A percentile compares a stretch with the other conserved stretches of the same genome.
phyloP scores from a whole-genome alignment of 2,113 vertebrate genomes.

The Mohoua ochrocephala region DNA sequence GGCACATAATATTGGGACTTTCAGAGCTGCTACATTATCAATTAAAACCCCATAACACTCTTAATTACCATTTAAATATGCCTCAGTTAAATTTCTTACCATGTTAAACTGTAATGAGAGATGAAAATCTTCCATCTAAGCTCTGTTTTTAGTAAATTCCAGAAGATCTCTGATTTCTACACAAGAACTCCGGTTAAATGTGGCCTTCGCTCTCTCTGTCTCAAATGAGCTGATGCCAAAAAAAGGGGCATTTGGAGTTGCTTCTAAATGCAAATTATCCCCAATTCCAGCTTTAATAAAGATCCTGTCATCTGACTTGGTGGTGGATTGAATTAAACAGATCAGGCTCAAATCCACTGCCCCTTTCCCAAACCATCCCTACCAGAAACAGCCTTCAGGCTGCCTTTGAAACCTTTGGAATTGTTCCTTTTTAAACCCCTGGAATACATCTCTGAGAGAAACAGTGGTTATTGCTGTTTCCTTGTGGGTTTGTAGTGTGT shows the following conservation, averaged over 20 bases:
- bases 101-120: not conserved
- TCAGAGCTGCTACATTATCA: not conserved
- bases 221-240: not conserved
- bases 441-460: not conserved
- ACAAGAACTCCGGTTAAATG: not conserved
- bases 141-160: not conserved
- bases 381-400: not conserved
- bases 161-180: not conserved
- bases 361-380: not conserved
- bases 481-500: not conserved
- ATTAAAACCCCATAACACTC: not conserved
- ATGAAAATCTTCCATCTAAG: not conserved
- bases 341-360: not conserved
- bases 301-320: not conserved
- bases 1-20: not conserved
- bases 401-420: not conserved
- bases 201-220: not conserved
- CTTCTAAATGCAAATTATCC: not conserved
- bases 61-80: not conserved
- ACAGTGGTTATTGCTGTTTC: not conserved
- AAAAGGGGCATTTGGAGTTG: not conserved
- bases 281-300: not conserved
- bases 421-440: not conserved
- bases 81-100: not conserved
- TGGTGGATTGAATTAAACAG: not conserved